These are phyloP conservation scores for Calameuta pallipes DNA, from an alignment of 2,888 invertebrate genomes.

Conservation along the genomic window DNA sequence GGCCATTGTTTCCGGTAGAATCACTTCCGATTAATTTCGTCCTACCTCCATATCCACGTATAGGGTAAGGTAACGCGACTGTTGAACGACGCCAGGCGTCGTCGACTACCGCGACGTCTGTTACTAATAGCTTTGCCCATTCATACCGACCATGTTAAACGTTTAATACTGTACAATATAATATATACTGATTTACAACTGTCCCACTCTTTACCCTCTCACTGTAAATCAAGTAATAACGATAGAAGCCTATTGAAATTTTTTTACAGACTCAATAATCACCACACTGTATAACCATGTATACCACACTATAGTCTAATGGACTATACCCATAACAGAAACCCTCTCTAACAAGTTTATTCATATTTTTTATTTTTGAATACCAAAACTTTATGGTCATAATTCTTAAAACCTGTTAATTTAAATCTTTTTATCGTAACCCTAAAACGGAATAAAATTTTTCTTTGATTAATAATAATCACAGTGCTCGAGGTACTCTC, in stretches of 20 bases:
- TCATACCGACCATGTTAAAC: not conserved
- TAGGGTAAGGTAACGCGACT: not conserved
- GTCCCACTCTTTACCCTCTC: no score
- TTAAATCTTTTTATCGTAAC: not conserved
- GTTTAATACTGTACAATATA: no score
- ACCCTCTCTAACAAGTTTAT: not conserved
- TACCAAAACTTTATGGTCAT: not conserved
- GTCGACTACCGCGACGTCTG: not conserved
- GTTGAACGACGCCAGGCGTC: not conserved
- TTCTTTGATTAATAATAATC: no score
- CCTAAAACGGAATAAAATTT: not conserved
- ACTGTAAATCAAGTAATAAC: no score
- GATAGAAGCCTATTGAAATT: no score
- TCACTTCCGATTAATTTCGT: not conserved
- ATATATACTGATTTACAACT: no score
- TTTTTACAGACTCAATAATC: no score
- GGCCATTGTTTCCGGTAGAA: not conserved
- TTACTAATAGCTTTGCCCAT: not conserved
- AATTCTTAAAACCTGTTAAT: not conserved
- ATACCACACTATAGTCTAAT: no score
- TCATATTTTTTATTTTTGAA: not conserved
- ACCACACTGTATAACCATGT: no score
- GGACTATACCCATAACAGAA: no score
- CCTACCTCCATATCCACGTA: not conserved
- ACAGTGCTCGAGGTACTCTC: no score